Evolutionary conservation across 2,888 invertebrate genomes (phyloP), one percentile per base, ranked within the genome.

Genomic region (Tetanocera ferruginea): DNA sequence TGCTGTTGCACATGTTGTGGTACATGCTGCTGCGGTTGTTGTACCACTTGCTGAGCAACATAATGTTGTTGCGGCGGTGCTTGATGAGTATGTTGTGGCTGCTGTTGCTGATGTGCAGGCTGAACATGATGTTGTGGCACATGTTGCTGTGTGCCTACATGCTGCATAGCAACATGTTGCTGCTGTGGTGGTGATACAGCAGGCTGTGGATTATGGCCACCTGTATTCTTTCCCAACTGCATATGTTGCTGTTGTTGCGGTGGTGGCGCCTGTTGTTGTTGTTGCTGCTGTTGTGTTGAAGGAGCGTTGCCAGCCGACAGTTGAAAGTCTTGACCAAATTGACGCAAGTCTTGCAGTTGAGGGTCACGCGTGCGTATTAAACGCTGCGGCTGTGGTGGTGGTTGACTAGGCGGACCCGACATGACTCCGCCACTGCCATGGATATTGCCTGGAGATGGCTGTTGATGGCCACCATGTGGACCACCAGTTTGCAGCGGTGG

Each of bases 241-340:
- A 86, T 84, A 78, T 86, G 86, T 60, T 81, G 82, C 31, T 82
- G 84, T 52, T 84, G 85, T 71, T 83, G 84, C 34, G 80, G 82
- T 80, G 83, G 85, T 74, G 80, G 85, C 31, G 72, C 52, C 25
- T 71, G 75, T 73, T 82, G 81, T 75, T 85, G 85, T 37, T 84
- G 85, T 71, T 82, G 84, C 34, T 82, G 82, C 66, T 90, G 89
- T 62, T 86, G 85, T 81, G 90, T 87, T 81, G 88, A 82, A 17
- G 85, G 85, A 71, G 83, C 83, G 52, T 81, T 83, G 8, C 82
- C 81, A 62, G 82, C 82, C 3, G 91, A 90, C 86, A 96, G 87
- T 89, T 95, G 95, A 89, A 96, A 96, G 83, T 96, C 95, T 84
- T 94, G 92, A 0, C 94, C 92, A 88, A 97, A 97, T 86, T 95